Conservation (phyloP, 2,113 vertebrate genomes). For the Podarcis muralis region DNA sequence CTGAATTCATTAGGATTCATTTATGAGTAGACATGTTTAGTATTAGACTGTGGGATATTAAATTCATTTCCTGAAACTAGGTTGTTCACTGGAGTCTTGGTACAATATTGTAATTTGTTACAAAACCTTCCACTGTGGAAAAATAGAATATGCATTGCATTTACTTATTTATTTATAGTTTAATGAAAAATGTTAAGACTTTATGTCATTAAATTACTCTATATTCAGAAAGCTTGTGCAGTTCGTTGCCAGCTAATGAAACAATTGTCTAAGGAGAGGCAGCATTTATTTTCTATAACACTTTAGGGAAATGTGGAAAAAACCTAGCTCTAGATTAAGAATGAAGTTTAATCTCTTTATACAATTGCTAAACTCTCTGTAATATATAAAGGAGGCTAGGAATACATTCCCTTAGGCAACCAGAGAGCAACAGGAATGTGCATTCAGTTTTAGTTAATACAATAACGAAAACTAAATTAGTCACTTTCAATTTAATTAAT, state of each 20-base stretch:
- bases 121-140: not conserved
- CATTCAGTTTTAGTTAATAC: not conserved
- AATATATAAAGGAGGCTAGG: not conserved
- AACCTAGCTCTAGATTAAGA: not conserved
- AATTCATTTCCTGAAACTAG: not conserved
- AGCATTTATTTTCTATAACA: not conserved
- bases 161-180: not conserved
- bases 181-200: not conserved
- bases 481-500: not conserved
- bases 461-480: not conserved
- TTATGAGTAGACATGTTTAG: too few species aligned
- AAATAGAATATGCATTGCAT: not conserved
- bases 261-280: not conserved
- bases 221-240: not conserved
- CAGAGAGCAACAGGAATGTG: not conserved
- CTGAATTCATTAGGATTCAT: too few species aligned
- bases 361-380: not conserved
- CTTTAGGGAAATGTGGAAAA: not conserved
- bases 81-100: not conserved
- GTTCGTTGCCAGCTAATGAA: not conserved
- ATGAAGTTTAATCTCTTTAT: not conserved
- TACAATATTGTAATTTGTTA: not conserved
- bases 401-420: not conserved
- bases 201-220: not conserved
- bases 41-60: not conserved